Evolutionary conservation across 2,113 vertebrate genomes (phyloP), one percentile per base, ranked within the genome.

Genomic region (Triplophysa dalaica): DNA sequence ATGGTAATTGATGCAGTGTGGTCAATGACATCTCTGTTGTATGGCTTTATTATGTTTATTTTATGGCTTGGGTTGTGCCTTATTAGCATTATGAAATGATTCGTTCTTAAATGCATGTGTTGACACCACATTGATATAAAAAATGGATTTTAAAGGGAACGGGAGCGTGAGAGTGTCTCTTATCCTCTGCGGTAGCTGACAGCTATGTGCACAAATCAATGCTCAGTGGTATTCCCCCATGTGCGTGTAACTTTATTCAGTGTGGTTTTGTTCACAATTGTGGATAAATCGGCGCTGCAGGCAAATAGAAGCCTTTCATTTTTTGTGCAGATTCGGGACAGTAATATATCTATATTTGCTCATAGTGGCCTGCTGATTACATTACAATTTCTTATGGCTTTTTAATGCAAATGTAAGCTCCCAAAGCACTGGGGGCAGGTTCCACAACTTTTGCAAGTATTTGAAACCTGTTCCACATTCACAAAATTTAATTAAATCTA

Each of bases 151-250:
- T 19, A 29, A 52, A 52, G 61, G 0, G n/a, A 75, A 19, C 22
- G 1, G 43, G 48, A 21, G 10, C 21, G 66, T 17, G 13, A 9
- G 12, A 48, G 41, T 19, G 64, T 60, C 50, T 70, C 33, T 50
- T 48, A 62, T 50, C 56, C 50, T 11, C 29, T 61, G 26, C n/a
- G 29, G 50, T 58, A 1, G 16, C 43, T 2, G 4, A n/a, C 19
- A 60, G 54, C 61, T 21, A 21, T 70, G 67, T 62, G 43, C 77
- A 62, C 77, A 70, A 48, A 52, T 70, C 66, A 21, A 11, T 50
- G 13, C 63, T 67, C 52, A 60, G 21, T 14, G 8, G 10, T 11
- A 13, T 56, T 38, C 48, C 8, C n/a, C 33, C 43, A 45, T 41
- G 45, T 6, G 69, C 2, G 3, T 64, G 60, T 29, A 43, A 13